Base-by-base conservation (phyloP, 2,888 invertebrate species). In the Sipha maydis region DNA sequence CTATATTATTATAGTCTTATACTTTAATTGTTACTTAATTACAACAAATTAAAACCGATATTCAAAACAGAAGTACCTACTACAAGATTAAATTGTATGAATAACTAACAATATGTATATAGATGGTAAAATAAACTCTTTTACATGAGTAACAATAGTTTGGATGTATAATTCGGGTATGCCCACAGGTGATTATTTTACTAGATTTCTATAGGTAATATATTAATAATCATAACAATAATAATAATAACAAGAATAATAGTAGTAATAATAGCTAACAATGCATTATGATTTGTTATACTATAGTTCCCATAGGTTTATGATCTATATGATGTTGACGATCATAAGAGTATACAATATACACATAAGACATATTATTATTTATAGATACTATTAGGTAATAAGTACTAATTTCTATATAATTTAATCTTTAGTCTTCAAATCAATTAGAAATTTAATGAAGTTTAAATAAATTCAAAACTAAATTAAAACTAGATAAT, bases 301-400 rank as follows among this genome's bases (percentile, higher is more conserved):
- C 48, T 28, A 77, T 19, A 48, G 77, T 77, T 77, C 77, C 54
- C 77, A 77, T 48, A 77, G 28, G 28, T 28, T 54, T 77, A 25
- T 4, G 41, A 28, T 48, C 41, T 28, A 48, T 56, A 67, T n/a
- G n/a, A 67, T 7, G n/a, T 21, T 67, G n/a, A 67, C 25, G 67
- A 11, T 69, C 28, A 61, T 25, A 61, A 25, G 0, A 21, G 7
- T 69, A 21, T 69, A 61, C 0, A 61, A 61, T 61, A 61, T 25
- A 61, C 28, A 28, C 28, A 69, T 7, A 69, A 69, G 28, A 28
- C 69, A 8, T 28, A n/a, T 25, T 14, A 48, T 48, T 48, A 14
- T 14, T 14, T 48, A 48, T 41, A 48, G 14, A 1, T 48, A 41
- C 41, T 41, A 48, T 48, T 48, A 14, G 14, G 48, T 48, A 48